phyloP scores from a whole-genome alignment of 2,888 invertebrate species.

The Sthenelais limicola region DNA sequence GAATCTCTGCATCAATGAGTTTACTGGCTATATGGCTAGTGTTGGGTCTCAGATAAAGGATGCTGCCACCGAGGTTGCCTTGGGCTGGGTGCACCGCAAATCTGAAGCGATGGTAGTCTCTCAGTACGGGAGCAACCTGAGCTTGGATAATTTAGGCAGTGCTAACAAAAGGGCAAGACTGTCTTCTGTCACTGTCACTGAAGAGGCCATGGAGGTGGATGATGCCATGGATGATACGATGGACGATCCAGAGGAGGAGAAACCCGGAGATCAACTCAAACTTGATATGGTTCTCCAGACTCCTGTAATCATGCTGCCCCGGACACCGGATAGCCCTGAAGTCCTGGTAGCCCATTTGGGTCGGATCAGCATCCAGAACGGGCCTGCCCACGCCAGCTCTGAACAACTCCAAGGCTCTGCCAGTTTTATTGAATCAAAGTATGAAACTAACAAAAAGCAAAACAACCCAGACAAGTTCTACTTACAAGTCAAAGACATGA shows the following conservation, averaged over 20 bases:
- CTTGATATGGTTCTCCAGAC: conserved; percentile 88
- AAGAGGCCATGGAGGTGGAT: conserved; percentile 5
- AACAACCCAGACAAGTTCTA: conserved; percentile 40
- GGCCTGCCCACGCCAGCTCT: conserved; percentile 4
- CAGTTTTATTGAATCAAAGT: neutral
- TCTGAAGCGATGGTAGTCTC: conserved; percentile 42
- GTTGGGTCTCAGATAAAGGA: conserved; percentile 88
- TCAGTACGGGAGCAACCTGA: conserved; percentile 54
- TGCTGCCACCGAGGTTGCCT: conserved; percentile 94
- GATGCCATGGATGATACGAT: neutral
- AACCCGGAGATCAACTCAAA: conserved; percentile 20
- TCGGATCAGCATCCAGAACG: conserved; percentile 79
- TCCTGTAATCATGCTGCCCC: conserved; percentile 91
- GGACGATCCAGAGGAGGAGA: neutral
- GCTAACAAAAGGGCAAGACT: neutral
- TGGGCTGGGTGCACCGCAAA: conserved; percentile 77
- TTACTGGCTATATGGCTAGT: conserved; percentile 88
- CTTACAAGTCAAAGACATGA: conserved; percentile 79
- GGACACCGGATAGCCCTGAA: conserved; percentile 83
- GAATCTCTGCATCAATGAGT: conserved; percentile 90
- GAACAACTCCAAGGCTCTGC: neutral
- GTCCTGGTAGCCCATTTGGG: conserved; percentile 94
- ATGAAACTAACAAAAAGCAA: neutral
- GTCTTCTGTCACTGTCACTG: neutral
- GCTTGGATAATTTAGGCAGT: conserved; percentile 46